Evolutionary conservation across 2,113 vertebrate species (phyloP).

Genomic region (Pollachius pollachius): DNA sequence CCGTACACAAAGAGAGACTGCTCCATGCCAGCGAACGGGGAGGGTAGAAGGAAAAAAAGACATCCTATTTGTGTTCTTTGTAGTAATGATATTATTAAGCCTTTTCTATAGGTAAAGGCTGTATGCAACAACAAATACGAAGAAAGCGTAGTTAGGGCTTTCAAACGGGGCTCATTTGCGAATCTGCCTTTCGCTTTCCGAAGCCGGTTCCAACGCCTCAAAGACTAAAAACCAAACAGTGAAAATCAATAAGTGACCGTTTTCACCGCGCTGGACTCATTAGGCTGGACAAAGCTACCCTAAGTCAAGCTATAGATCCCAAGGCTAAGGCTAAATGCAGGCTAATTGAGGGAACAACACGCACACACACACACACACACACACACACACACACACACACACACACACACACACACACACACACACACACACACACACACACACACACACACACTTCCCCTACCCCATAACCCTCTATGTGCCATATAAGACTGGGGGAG

Average conservation of each 20-base stretch:
- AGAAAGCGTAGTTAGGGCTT: neutral
- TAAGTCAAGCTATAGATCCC: neutral
- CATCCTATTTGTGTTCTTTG: constrained; percentile 24
- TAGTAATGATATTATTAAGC: constrained; percentile 30
- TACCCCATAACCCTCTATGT: constrained; percentile 32
- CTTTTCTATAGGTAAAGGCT: constrained; percentile 16
- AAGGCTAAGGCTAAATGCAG: neutral
- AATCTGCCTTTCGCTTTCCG: no score
- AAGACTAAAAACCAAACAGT: no score
- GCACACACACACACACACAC: neutral
- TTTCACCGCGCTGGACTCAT: constrained; percentile 32
- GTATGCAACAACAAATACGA: constrained; percentile 29
- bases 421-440: neutral
- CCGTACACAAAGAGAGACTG: constrained; percentile 36
- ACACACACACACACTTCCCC: constrained; percentile 9
- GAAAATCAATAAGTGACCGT: constrained; percentile 13
- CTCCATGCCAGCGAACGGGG: constrained; percentile 39
- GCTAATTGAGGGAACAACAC: constrained; percentile 45
- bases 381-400: no score
- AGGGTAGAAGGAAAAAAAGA: constrained; percentile 14
- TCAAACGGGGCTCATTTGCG: constrained; percentile 9
- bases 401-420: no score
- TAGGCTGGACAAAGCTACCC: constrained; percentile 34
- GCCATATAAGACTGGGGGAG: no score
- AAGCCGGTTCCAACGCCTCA: no score